Percentiles rank a stretch among this genome's conserved stretches.
Evolutionary conservation across 2,888 invertebrate genomes (phyloP).

Genomic region (Cenopis cana): DNA sequence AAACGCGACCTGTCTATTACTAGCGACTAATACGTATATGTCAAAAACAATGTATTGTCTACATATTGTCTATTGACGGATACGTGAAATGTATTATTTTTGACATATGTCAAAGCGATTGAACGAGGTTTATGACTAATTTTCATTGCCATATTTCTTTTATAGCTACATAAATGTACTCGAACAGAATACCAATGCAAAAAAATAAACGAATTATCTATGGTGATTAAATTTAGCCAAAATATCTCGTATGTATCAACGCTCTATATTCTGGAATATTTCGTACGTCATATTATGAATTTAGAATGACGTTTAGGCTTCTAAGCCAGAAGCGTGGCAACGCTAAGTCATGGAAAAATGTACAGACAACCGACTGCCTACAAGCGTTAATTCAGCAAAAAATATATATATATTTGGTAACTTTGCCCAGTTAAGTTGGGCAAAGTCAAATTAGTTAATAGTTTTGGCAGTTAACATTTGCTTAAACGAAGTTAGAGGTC

Average conservation of each 20-base stretch:
- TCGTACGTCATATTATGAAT: conserved; percentile 25
- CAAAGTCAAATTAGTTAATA: background rate
- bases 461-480: background rate
- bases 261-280: conserved; percentile 25
- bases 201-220: background rate
- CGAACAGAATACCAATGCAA: background rate
- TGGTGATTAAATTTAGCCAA: conserved; percentile 7
- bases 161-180: background rate
- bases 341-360: background rate
- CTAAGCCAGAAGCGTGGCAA: conserved; percentile 20
- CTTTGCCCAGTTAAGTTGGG: conserved; percentile 9
- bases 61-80: background rate
- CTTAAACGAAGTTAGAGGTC: background rate
- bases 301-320: conserved; percentile 36
- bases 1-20: conserved; percentile 45
- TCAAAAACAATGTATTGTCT: conserved; percentile 10
- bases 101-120: conserved; percentile 21
- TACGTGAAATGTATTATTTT: conserved; percentile 7
- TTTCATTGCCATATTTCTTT: conserved; percentile 11
- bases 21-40: conserved; percentile 24
- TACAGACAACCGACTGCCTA: conserved; percentile 12
- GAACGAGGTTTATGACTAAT: conserved; percentile 5
- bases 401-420: background rate
- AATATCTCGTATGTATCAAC: background rate
- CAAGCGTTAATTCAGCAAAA: background rate